Evolutionary conservation across 37 sponge, comb jelly and placozoan genomes (phyloP).

Genomic region (Crambe crambe): DNA sequence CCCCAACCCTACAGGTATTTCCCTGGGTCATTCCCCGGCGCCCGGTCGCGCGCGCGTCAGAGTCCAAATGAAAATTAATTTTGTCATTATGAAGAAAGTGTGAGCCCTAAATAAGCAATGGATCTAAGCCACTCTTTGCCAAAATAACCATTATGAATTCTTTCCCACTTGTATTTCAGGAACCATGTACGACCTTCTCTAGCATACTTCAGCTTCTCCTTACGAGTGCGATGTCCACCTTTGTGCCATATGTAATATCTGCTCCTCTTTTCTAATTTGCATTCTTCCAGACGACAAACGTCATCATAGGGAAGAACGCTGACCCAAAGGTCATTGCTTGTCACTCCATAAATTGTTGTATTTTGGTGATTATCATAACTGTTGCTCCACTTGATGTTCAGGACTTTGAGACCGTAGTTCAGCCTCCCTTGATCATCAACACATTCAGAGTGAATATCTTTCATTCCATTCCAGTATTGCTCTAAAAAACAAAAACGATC

Average conservation of each 20-base stretch:
- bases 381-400: constrained; percentile 13
- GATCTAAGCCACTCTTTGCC: constrained; percentile 21
- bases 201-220: constrained; percentile 13
- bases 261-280: neutral
- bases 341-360: constrained; percentile 1
- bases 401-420: constrained; percentile 41
- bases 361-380: neutral
- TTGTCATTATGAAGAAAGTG: neutral
- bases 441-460: neutral
- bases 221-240: constrained; percentile 10
- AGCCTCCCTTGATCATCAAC: constrained; percentile 52
- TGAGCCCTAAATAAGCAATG: neutral
- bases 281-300: constrained; percentile 19
- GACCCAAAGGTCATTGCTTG: constrained; percentile 31
- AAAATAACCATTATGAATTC: neutral
- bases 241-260: constrained; percentile 43
- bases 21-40: no score
- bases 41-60: no score
- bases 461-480: constrained; percentile 37
- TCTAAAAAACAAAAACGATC: constrained; percentile 10
- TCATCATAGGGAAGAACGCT: constrained; percentile 26
- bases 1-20: no score
- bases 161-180: constrained; percentile 21
- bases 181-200: constrained; percentile 31
- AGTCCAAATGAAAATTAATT: no score